Evolutionary conservation across 2,797 vertebrate species (phyloP), one percentile per base, ranked within the genome.

Genomic region (Toxotes lorentzi): DNA sequence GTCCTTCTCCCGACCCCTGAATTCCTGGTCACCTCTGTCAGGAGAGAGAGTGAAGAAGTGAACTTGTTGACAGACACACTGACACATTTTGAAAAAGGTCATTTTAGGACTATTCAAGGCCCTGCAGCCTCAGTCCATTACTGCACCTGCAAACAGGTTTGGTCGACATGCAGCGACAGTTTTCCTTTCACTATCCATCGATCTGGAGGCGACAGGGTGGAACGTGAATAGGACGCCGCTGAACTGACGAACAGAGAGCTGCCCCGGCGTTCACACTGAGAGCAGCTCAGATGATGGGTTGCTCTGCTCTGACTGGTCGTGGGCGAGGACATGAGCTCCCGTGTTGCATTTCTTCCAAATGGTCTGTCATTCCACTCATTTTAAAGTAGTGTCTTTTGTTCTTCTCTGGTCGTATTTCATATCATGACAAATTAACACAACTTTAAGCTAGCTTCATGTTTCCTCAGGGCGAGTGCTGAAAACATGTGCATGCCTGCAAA

Each of bases 61-160:
- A 68, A 68, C 56, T 6, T 69, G 76, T 56, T 82, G 87, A 91
- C 54, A 71, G 89, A 90, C 70, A 48, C 11, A 2, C 17, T 77
- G 85, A 84, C 78, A 80, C 34, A 1, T 51, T 73, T 75, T 32
- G 6, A 23, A 24, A 66, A 45, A 61, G 84, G 78, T 86, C 83
- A 86, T 21, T 76, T 24, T 68, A 77, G 40, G 54, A 65, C 84
- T 14, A 11, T 56, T 82, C 11, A 35, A 50, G 53, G 60, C 66
- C 63, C 64, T 35, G 80, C 50, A 51, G 72, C 68, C 27, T 19
- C 21, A 0, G 48, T 62, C 82, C 84, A 81, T 87, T 71, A 72
- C 56, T 48, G 14, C 63, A 66, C 70, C 61, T 69, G 62, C 62
- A 67, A 38, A 57, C 66, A 0, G 16, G 23, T 43, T 23, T 0